Conservation (phyloP, 1,140 invertebrate genomes). For the Heterodera schachtii region DNA sequence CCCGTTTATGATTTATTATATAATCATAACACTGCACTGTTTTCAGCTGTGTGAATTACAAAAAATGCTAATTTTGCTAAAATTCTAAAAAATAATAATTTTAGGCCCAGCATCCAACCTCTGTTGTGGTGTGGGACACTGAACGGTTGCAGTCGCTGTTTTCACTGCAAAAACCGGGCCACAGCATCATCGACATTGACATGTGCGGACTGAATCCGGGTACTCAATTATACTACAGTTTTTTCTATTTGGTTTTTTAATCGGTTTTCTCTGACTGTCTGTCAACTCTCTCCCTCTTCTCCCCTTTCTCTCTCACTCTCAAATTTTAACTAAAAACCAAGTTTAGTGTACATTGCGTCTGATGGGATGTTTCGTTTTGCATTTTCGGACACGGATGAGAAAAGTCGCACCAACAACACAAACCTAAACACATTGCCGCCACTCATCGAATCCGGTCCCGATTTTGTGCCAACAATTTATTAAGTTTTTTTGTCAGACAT, state of each 20-base stretch:
- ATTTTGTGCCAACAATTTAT: not conserved
- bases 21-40: too few relatives aligned
- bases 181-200: slow-evolving; percentile 56
- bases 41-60: too few relatives aligned
- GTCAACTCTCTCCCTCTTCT: too few relatives aligned
- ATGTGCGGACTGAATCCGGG: slow-evolving; percentile 59
- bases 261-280: too few relatives aligned
- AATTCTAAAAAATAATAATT: not conserved
- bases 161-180: slow-evolving; percentile 36
- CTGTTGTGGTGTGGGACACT: slow-evolving; percentile 57
- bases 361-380: slow-evolving; percentile 55
- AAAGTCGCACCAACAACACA: not conserved
- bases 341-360: slow-evolving; percentile 50
- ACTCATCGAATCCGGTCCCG: slow-evolving; percentile 11
- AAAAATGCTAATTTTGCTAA: not conserved
- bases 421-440: not conserved
- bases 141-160: slow-evolving; percentile 54
- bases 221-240: not conserved
- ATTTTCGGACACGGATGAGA: slow-evolving; percentile 25
- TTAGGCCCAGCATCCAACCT: slow-evolving; percentile 49
- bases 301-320: too few relatives aligned
- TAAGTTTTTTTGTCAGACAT: slow-evolving; percentile 11
- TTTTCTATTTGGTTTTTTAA: too few relatives aligned
- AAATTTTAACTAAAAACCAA: not conserved
- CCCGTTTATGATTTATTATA: too few relatives aligned